These are phyloP conservation scores for Ostrea denselamellosa DNA, from an alignment of 1,140 invertebrate species.

Conservation along the genomic window DNA sequence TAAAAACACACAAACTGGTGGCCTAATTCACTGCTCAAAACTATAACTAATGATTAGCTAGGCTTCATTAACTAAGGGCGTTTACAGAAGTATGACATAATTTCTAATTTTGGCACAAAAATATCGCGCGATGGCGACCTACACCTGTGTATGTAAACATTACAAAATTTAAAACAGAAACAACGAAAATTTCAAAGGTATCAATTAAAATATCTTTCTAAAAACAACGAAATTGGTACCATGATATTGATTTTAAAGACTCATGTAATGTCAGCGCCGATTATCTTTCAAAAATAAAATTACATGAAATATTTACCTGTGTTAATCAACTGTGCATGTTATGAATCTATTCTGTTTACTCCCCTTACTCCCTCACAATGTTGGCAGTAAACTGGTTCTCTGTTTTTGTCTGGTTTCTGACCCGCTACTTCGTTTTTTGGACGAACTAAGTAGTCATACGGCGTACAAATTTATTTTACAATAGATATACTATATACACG, in stretches of 20 bases:
- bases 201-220: not conserved
- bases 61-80: no score
- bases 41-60: no score
- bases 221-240: not conserved
- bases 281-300: no score
- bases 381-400: not conserved
- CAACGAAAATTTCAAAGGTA: not conserved
- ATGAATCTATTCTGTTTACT: not conserved
- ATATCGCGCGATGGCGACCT: not conserved
- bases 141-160: not conserved
- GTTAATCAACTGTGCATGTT: not conserved
- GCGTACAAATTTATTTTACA: no score
- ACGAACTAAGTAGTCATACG: no score
- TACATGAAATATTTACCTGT: no score
- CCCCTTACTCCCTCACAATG: not conserved
- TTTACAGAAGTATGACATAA: not conserved
- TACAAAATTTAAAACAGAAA: not conserved
- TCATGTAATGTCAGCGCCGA: not conserved
- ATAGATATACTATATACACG: no score
- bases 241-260: not conserved
- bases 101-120: constrained; percentile 8
- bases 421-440: no score
- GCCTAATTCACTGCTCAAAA: no score
- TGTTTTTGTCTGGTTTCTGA: no score
- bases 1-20: no score